Evolutionary conservation across 2,113 vertebrate genomes (phyloP).

Genomic region (Psilopogon haemacephalus): DNA sequence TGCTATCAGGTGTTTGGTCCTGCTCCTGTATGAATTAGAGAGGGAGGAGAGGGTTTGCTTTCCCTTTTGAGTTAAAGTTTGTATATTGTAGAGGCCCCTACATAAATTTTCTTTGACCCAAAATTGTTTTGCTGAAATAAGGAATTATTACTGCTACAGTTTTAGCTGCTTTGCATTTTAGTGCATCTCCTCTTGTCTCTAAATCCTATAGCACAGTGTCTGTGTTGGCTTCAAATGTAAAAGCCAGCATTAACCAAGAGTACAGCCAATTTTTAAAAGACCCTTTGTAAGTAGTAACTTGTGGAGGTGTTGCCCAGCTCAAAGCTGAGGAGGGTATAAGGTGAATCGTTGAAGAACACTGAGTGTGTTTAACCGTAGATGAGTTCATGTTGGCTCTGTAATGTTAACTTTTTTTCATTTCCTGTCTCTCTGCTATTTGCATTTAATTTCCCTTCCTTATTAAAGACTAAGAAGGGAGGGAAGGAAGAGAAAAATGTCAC

Average conservation of each 20-base stretch:
- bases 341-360: neutral
- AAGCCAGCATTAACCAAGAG: neutral
- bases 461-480: neutral
- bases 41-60: neutral
- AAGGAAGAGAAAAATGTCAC: neutral
- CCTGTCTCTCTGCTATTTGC: slow-evolving; percentile 45
- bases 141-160: neutral
- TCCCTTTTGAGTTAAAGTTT: neutral
- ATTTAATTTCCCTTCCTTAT: slow-evolving; percentile 59
- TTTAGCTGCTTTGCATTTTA: neutral
- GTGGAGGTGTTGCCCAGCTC: neutral
- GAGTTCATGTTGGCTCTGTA: slow-evolving; percentile 18
- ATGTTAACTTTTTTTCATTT: slow-evolving; percentile 47
- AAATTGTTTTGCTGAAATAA: neutral
- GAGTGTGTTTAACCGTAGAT: neutral
- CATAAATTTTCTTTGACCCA: neutral
- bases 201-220: neutral
- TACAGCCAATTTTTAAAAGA: neutral
- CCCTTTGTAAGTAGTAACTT: neutral
- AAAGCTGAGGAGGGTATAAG: neutral
- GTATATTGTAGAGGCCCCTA: neutral
- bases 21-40: neutral
- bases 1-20: fast-evolving
- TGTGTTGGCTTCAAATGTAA: neutral
- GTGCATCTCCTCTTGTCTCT: neutral